These are phyloP conservation scores for Musca vetustissima DNA, from an alignment of 1,140 invertebrate species.

Conservation along the genomic window DNA sequence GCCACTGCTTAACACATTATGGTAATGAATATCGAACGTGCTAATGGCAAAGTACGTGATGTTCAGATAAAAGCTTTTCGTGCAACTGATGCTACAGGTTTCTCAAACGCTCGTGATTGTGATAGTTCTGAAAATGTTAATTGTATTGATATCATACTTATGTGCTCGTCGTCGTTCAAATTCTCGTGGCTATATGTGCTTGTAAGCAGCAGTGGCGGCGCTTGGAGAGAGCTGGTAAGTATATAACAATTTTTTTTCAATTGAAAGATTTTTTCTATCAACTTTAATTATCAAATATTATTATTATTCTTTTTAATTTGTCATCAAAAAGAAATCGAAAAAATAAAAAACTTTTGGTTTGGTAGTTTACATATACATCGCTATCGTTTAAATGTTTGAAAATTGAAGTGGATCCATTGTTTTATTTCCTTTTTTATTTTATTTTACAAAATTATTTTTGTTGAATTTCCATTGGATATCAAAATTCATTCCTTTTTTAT, in stretches of 20 bases:
- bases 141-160: conserved; percentile 90
- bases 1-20: conserved; percentile 32
- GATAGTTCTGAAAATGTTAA: conserved; percentile 75
- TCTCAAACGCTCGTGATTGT: conserved; percentile 71
- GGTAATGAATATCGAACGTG: conserved; percentile 38
- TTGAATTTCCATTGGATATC: no score
- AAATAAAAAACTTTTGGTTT: background rate
- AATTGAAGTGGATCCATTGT: no score
- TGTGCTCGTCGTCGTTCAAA: conserved; percentile 82
- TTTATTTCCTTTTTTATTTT: no score
- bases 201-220: conserved; percentile 35
- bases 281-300: no score
- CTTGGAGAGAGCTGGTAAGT: background rate
- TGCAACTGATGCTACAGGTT: conserved; percentile 40
- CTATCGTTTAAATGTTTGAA: no score
- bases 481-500: no score
- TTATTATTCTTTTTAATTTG: background rate
- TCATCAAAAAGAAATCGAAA: background rate
- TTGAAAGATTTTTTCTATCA: background rate
- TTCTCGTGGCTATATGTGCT: conserved; percentile 72
- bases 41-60: conserved; percentile 57
- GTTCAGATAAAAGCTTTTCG: conserved; percentile 76
- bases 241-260: background rate
- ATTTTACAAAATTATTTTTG: no score
- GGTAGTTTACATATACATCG: background rate